Conservation (phyloP, 2,888 invertebrate genomes). For the Eupsilia transversa region DNA sequence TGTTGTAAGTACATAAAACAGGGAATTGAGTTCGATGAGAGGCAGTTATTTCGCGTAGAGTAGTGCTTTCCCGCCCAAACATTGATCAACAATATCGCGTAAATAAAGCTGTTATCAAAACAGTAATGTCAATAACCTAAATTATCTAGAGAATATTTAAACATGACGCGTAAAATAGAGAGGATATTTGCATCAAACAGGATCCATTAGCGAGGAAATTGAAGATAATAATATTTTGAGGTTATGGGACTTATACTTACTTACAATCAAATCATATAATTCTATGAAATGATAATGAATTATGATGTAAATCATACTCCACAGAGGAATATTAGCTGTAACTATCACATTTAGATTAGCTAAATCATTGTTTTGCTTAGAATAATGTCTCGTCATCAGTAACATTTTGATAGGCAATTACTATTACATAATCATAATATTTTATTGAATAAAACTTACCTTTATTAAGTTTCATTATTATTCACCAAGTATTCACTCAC, state of each 20-base stretch:
- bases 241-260: slow-evolving; percentile 49
- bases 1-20: neutral
- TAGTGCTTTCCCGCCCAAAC: slow-evolving; percentile 80
- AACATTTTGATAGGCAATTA: slow-evolving; percentile 64
- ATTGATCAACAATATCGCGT: slow-evolving; percentile 15
- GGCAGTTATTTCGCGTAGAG: slow-evolving; percentile 1
- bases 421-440: slow-evolving; percentile 82
- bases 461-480: slow-evolving; percentile 68
- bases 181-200: slow-evolving; percentile 19
- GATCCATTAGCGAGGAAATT: slow-evolving; percentile 46
- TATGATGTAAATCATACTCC: slow-evolving; percentile 20
- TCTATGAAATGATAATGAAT: neutral
- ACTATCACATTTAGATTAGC: neutral
- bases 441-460: slow-evolving; percentile 77
- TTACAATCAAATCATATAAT: slow-evolving; percentile 42
- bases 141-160: slow-evolving; percentile 10
- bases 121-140: slow-evolving; percentile 22
- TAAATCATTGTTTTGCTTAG: slow-evolving; percentile 28
- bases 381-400: slow-evolving; percentile 74
- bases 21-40: neutral
- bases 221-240: slow-evolving; percentile 64
- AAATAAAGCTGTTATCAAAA: slow-evolving; percentile 30
- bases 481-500: slow-evolving; percentile 65
- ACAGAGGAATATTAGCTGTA: neutral
- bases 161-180: slow-evolving; percentile 11